phyloP scores from a whole-genome alignment of 2,888 invertebrate species.

The Pollenia amentaria region DNA sequence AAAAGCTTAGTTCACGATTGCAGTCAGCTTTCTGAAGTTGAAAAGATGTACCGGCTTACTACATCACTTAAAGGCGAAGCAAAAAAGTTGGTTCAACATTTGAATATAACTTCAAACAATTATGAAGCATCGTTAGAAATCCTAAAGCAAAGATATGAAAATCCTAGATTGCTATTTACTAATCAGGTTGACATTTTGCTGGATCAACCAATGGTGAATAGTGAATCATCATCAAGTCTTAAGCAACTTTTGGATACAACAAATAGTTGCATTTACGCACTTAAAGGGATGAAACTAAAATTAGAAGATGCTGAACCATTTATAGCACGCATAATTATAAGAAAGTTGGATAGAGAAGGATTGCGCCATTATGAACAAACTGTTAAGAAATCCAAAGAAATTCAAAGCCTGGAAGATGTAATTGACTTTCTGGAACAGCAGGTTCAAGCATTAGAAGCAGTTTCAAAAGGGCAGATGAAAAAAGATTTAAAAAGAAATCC shows the following conservation, averaged over 20 bases:
- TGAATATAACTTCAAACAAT: neutral
- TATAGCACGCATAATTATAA: neutral
- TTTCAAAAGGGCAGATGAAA: too few relatives aligned
- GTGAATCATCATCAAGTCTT: neutral
- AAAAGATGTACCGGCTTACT: slow-evolving; percentile 33
- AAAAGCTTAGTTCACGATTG: neutral
- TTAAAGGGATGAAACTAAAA: neutral
- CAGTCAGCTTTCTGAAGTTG: slow-evolving; percentile 21
- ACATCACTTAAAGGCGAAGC: neutral
- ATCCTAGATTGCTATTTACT: neutral
- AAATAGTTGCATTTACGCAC: slow-evolving; percentile 2
- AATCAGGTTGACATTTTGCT: neutral
- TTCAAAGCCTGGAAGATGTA: neutral
- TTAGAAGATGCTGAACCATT: neutral
- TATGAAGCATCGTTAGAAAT: neutral
- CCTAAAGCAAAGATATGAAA: slow-evolving; percentile 3
- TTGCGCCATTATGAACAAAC: too few relatives aligned
- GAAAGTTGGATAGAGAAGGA: neutral
- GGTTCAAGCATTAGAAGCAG: neutral
- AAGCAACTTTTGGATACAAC: neutral
- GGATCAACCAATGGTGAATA: slow-evolving; percentile 7
- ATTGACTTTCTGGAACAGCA: neutral
- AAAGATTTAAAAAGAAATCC: neutral
- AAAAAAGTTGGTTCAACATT: slow-evolving; percentile 11
- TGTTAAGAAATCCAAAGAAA: too few relatives aligned